Evolutionary conservation across 2,888 invertebrate species (phyloP), one percentile per base, ranked within the genome.

Genomic region (Copidosoma aretas): DNA sequence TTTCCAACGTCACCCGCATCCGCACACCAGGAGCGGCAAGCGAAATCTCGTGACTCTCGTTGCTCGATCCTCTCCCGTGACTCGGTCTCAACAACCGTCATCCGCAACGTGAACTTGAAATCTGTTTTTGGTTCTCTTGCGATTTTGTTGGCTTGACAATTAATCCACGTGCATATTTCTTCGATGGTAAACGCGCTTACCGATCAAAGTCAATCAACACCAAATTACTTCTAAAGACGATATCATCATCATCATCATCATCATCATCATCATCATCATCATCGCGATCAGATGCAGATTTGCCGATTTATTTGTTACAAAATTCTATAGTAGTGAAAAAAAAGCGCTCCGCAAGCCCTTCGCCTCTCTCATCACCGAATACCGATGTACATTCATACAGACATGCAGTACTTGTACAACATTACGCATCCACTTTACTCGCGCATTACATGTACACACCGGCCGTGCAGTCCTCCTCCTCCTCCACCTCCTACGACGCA

Each of bases 41-140:
- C 21, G 60, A 64, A 64, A 60, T 64, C 68, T 64, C 62, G 64
- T 68, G 68, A 68, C 43, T 46, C 43, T 46, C 43, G 43, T 46
- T 46, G 43, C 43, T 46, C 17, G 15, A 46, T 46, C 3, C 43
- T 46, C 43, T 46, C 43, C 17, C 43, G 43, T 46, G 43, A 46
- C 43, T 46, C 12, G 14, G 12, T 46, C 12, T 17, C 43, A 46
- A 46, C 43, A 2, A 12, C 43, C 3, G 15, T 14, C 4, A 15
- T 12, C 17, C 12, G 12, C 43, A 46, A 46, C 14, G 15, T 46
- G 1, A 32, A 8, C 12, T 46, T 46, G 43, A 46, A 17, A 46
- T 46, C 12, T 46, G 3, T 46, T 46, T 41, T 46, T 5, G 32
- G 32, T 32, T 32, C 32, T 32, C 32, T 32, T 32, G n/a, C n/a